phyloP scores from a whole-genome alignment of 2,888 invertebrate species.

The Lasioglossum zephyrum region DNA sequence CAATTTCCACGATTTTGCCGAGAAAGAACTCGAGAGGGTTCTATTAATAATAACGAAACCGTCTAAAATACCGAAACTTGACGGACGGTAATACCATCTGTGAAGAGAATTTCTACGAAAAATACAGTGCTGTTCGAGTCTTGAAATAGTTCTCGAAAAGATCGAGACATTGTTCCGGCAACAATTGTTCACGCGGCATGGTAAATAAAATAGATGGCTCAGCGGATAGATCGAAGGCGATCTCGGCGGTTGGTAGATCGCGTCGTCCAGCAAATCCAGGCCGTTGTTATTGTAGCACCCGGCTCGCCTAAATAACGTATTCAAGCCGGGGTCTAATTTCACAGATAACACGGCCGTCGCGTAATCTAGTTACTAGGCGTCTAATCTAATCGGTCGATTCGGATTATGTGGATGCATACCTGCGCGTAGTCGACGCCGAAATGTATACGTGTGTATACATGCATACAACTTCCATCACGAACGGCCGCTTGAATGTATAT shows the following conservation, averaged over 20 bases:
- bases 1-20: background rate
- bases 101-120: background rate
- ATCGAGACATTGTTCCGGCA: background rate
- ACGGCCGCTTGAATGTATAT: background rate
- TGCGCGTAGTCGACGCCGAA: conserved; percentile 49
- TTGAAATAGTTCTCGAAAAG: background rate
- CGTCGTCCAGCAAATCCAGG: conserved; percentile 45
- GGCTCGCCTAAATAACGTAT: conserved; percentile 75
- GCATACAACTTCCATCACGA: background rate
- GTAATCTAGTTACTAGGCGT: conserved; percentile 84
- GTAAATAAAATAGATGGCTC: background rate
- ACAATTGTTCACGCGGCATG: background rate
- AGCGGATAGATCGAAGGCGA: background rate
- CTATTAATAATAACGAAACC: background rate
- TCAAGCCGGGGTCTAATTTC: conserved; percentile 81
- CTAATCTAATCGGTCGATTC: conserved; percentile 83
- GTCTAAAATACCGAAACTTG: background rate
- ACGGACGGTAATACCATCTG: background rate
- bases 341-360: conserved; percentile 79
- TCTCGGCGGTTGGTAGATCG: conserved; percentile 40
- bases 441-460: background rate
- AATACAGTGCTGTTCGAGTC: background rate
- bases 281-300: conserved; percentile 61
- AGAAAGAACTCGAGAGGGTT: background rate
- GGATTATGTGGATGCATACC: conserved; percentile 76